A percentile compares a stretch with the other conserved stretches of the same genome.
phyloP scores from a whole-genome alignment of 2,797 vertebrate genomes.

The Pogoniulus pusillus region DNA sequence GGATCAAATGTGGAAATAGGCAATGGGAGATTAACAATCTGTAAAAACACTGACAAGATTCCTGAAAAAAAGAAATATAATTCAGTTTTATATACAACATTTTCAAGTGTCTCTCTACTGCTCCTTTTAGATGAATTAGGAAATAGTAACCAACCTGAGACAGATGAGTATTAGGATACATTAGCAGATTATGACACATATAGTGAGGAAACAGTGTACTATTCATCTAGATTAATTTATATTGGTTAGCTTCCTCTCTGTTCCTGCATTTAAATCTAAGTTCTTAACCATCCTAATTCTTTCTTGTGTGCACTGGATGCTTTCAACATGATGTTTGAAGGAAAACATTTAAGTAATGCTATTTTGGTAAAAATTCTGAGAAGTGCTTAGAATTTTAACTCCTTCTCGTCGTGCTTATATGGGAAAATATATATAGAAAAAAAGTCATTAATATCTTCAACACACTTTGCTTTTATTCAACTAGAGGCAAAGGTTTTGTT shows the following conservation, averaged over 20 bases:
- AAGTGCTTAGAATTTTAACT: constrained; percentile 48
- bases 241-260: constrained; percentile 6
- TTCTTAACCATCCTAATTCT: constrained; percentile 32
- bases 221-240: constrained; percentile 50
- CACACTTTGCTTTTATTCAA: not conserved
- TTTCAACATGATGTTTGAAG: not conserved
- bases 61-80: constrained; percentile 52
- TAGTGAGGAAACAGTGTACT: constrained; percentile 35
- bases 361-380: constrained; percentile 33
- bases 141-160: constrained; percentile 17
- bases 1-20: constrained; percentile 48
- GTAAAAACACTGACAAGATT: constrained; percentile 28
- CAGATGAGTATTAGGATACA: constrained; percentile 22
- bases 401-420: not conserved
- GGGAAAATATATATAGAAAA: not conserved
- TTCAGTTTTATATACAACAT: constrained; percentile 57
- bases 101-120: constrained; percentile 45
- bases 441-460: not conserved
- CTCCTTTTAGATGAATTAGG: constrained; percentile 7
- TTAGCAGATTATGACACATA: constrained; percentile 46
- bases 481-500: not conserved
- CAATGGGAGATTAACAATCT: constrained; percentile 56
- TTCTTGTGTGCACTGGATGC: not conserved
- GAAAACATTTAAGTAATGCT: constrained; percentile 25
- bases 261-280: constrained; percentile 25